Percentiles rank a stretch among this genome's conserved stretches.
phyloP scores from a whole-genome alignment of 2,888 invertebrate genomes.

The Habrosyne pyritoides region DNA sequence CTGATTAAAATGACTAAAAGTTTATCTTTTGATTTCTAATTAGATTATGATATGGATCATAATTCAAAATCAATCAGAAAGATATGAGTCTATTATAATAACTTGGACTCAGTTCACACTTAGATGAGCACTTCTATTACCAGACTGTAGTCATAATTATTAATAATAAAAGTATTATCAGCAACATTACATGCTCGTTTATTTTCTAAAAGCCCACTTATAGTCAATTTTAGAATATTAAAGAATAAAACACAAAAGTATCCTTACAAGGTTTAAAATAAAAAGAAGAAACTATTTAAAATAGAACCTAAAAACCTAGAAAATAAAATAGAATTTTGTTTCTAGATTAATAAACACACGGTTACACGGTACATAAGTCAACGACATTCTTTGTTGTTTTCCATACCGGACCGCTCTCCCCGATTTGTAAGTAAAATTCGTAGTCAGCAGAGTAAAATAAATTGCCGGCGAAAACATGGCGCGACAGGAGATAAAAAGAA shows the following conservation, averaged over 20 bases:
- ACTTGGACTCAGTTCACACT: background rate
- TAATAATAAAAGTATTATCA: too few species aligned
- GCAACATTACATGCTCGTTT: too few species aligned
- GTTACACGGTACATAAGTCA: background rate
- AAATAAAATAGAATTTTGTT: too few species aligned
- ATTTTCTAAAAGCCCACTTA: too few species aligned
- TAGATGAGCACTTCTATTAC: background rate
- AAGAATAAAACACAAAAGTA: too few species aligned
- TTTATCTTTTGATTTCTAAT: background rate
- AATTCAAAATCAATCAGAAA: background rate
- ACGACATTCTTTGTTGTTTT: conserved; percentile 22
- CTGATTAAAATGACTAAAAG: background rate
- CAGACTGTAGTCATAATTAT: too few species aligned
- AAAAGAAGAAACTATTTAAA: background rate
- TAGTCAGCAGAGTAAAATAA: conserved; percentile 64
- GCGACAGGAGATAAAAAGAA: conserved; percentile 47
- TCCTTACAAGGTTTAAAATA: too few species aligned
- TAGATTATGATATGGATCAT: background rate
- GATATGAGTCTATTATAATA: background rate
- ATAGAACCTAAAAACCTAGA: background rate
- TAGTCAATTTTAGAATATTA: too few species aligned
- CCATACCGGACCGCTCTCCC: conserved; percentile 27
- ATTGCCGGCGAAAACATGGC: conserved; percentile 59
- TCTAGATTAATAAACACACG: background rate
- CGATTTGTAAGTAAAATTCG: conserved; percentile 67